A percentile compares a stretch with the other conserved stretches of the same genome.
Evolutionary conservation across 1,140 invertebrate genomes (phyloP).

Genomic region (Drosophila santomea): DNA sequence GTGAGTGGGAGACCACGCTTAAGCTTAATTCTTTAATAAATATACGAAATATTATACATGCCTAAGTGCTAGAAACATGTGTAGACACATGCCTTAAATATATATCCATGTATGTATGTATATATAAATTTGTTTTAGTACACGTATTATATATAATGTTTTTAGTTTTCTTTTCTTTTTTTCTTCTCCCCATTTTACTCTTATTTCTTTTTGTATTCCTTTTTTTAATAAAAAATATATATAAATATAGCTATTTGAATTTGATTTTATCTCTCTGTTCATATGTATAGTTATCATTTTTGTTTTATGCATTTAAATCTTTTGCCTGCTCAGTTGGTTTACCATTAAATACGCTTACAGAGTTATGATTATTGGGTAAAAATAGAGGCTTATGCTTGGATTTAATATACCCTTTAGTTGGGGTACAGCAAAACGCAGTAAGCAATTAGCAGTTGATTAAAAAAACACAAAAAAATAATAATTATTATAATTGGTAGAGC

Average conservation of each 20-base stretch:
- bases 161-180: conserved; percentile 41
- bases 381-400: conserved; percentile 31
- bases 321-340: conserved; percentile 59
- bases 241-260: conserved; percentile 79
- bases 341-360: conserved; percentile 48
- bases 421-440: conserved; percentile 21
- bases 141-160: conserved; percentile 61
- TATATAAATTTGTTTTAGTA: conserved; percentile 72
- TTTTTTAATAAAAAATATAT: conserved; percentile 81
- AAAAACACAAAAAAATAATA: conserved; percentile 47
- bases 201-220: conserved; percentile 25
- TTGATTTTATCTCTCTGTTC: conserved; percentile 81
- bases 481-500: conserved; percentile 41
- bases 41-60: conserved; percentile 76
- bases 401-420: conserved; percentile 16
- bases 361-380: conserved; percentile 48
- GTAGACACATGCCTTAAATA: conserved; percentile 68
- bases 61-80: conserved; percentile 70
- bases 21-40: conserved; percentile 62
- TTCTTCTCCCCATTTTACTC: conserved; percentile 5
- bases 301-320: conserved; percentile 58
- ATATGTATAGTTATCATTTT: conserved; percentile 79
- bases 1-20: conserved; percentile 37
- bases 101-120: conserved; percentile 64
- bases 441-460: conserved; percentile 29